Evolutionary conservation across 2,888 invertebrate genomes (phyloP), one percentile per base, ranked within the genome.

Genomic region (Schizaphis graminum): DNA sequence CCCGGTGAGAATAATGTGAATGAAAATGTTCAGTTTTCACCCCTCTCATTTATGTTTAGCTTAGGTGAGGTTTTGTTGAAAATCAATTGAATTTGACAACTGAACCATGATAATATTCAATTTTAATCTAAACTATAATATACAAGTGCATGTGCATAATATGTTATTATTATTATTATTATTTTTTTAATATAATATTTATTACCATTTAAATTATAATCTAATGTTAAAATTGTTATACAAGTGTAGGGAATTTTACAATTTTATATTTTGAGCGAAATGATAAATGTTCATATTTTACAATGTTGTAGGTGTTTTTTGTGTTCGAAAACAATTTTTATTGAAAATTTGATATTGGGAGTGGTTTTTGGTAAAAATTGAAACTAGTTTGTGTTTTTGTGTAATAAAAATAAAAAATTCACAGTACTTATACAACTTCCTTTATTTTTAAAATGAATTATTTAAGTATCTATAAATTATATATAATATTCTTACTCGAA

Each of bases 1-100:
- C 87, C 92, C 3, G 53, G 87, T 53, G 92, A 67, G 87, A 92
- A 88, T 87, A 44, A 67, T 49, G 87, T 1, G 35, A 88, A 57
- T 47, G 47, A 86, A 91, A 77, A 91, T 67, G 28, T 89, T 89
- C n/a, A 21, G 10, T 88, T 91, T 91, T 91, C 44, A 53, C 49
- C 41, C 35, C 26, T 10, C 11, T 91, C 5, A 4, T 41, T 28
- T 21, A 16, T 26, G 53, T 26, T n/a, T 67, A 86, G 26, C 21
- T 47, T 61, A 24, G 86, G 35, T 26, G 21, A 85, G n/a, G 47
- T 47, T 92, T 87, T 49, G 35, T 67, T 28, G 49, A 87, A 87
- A 57, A 92, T 16, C 92, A 87, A 67, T 67, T 16, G 87, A 88
- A 41, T 92, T 53, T 8, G 86, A 47, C 44, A 57, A 57, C n/a